phyloP scores from a whole-genome alignment of 2,797 vertebrate genomes.

The Lateolabrax maculatus region DNA sequence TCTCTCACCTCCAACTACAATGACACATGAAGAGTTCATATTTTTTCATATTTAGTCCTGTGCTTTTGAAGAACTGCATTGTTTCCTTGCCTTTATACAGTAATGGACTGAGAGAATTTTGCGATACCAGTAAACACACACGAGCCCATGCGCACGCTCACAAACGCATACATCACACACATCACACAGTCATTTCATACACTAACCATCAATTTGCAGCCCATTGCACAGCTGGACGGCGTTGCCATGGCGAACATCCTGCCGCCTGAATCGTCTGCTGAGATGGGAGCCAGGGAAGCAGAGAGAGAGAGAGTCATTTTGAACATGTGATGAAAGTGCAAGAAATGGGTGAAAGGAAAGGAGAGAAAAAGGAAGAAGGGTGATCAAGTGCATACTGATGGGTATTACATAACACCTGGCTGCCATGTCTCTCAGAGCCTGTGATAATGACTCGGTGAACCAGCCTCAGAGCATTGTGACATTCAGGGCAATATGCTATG shows the following conservation, averaged over 20 bases:
- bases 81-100: background rate
- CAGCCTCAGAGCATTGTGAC: constrained; percentile 48
- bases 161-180: constrained; percentile 28
- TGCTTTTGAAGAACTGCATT: constrained; percentile 4
- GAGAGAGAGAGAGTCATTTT: constrained; percentile 36
- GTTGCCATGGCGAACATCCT: constrained; percentile 97
- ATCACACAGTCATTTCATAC: constrained; percentile 44
- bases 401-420: constrained; percentile 52
- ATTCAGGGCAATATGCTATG: constrained; percentile 43
- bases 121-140: constrained; percentile 16
- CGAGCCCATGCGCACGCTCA: constrained; percentile 8
- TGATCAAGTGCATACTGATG: constrained; percentile 58
- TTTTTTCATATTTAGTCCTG: constrained; percentile 1
- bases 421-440: constrained; percentile 32
- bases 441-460: constrained; percentile 51
- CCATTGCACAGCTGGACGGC: constrained; percentile 97
- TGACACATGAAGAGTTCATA: background rate
- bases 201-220: constrained; percentile 93
- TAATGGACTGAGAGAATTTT: constrained; percentile 8
- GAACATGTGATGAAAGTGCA: constrained; percentile 48
- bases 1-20: constrained; percentile 5
- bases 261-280: constrained; percentile 94
- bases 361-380: constrained; percentile 20
- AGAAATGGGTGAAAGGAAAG: constrained; percentile 39
- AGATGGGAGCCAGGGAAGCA: constrained; percentile 44